phyloP scores from a whole-genome alignment of 2,797 vertebrate genomes.

The Bradypodion ventrale region DNA sequence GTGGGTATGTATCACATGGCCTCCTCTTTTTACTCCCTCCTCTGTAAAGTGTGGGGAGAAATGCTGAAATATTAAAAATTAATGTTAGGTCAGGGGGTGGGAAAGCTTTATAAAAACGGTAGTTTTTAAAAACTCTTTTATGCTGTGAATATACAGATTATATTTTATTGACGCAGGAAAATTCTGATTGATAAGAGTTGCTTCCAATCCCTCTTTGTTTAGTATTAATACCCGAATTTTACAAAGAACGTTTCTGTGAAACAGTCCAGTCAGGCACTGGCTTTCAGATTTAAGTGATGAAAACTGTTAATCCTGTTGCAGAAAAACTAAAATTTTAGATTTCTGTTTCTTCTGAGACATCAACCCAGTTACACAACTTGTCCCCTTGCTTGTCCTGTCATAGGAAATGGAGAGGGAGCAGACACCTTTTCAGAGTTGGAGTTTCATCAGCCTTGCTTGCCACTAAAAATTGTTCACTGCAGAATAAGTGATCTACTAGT shows the following conservation, averaged over 20 bases:
- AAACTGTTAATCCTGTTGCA: neutral
- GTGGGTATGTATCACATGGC: constrained; percentile 68
- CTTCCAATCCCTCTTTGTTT: neutral
- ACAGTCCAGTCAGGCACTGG: neutral
- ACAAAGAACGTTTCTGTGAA: neutral
- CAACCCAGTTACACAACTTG: neutral
- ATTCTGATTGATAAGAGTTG: neutral
- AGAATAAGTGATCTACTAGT: neutral
- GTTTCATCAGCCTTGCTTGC: neutral
- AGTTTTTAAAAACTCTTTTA: neutral
- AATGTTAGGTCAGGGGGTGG: neutral
- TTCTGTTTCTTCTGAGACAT: neutral
- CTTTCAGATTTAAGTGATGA: neutral
- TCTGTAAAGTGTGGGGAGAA: constrained; percentile 57
- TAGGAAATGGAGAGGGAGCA: constrained; percentile 5
- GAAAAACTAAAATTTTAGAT: neutral
- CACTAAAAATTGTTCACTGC: neutral
- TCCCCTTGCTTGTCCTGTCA: neutral
- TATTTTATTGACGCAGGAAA: too few species aligned
- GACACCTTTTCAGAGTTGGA: neutral
- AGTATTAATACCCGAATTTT: neutral
- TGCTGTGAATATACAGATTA: neutral
- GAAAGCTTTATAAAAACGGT: neutral
- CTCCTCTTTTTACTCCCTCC: neutral
- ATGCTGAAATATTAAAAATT: neutral